A percentile compares a stretch with the other conserved stretches of the same genome.
Conservation (phyloP, 2,797 vertebrate genomes). For the Myotis vivesi region DNA sequence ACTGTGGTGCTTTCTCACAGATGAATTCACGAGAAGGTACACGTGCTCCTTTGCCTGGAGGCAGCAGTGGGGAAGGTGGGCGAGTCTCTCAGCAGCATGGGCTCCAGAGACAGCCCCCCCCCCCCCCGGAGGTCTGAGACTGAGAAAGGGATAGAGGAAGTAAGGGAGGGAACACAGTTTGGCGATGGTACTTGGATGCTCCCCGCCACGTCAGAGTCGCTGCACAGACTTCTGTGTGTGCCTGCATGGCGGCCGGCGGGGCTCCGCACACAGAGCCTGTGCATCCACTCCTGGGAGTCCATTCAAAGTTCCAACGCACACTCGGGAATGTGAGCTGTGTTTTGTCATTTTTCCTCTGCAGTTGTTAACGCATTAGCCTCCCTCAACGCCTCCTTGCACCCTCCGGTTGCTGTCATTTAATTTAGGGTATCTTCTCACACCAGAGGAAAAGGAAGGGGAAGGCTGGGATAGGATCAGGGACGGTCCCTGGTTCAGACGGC, state of each 20-base stretch:
- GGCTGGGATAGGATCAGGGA: not conserved
- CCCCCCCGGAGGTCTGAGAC: not conserved
- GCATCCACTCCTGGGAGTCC: not conserved
- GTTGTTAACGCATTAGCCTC: not conserved
- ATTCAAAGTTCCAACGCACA: not conserved
- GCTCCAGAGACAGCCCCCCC: not conserved
- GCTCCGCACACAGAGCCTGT: too few species aligned
- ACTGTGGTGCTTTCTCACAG: not conserved
- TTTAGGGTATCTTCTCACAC: not conserved
- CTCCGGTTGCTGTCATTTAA: not conserved
- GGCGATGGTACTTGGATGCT: too few species aligned
- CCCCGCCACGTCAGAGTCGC: rapidly evolving
- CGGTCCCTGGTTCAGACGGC: rapidly evolving
- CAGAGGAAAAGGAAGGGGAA: not conserved
- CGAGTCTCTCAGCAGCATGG: not conserved
- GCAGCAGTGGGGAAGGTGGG: not conserved
- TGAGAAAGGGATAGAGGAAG: rapidly evolving
- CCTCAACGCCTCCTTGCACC: not conserved
- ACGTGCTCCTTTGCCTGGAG: not conserved
- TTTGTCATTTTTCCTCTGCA: not conserved
- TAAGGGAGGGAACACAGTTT: rapidly evolving
- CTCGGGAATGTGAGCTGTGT: not conserved
- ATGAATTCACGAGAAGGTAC: not conserved
- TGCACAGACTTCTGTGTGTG: rapidly evolving
- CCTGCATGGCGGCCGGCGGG: too few species aligned